Evolutionary conservation across 2,113 vertebrate species (phyloP).

Genomic region (Trogon surrucura): DNA sequence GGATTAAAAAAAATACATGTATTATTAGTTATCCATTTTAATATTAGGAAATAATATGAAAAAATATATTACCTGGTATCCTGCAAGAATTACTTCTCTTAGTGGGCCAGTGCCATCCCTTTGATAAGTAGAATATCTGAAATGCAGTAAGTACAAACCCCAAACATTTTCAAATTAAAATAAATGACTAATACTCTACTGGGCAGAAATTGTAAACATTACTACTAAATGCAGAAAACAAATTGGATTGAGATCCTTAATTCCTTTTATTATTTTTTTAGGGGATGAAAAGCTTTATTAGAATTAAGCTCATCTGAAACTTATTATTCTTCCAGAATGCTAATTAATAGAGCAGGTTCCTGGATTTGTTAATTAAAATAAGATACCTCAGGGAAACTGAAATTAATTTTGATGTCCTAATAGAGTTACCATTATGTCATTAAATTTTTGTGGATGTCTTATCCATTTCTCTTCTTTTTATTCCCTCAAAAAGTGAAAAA

Average conservation of each 20-base stretch:
- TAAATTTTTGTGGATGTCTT: constrained; percentile 68
- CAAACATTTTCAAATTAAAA: constrained; percentile 53
- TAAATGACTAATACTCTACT: not conserved
- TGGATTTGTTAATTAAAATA: constrained; percentile 81
- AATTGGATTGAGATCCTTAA: constrained; percentile 67
- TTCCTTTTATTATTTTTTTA: constrained; percentile 66
- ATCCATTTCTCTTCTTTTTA: not conserved
- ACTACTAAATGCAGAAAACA: constrained; percentile 53
- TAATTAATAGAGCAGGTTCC: constrained; percentile 77
- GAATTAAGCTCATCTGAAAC: constrained; percentile 72
- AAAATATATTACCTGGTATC: not conserved
- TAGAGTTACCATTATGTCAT: constrained; percentile 63
- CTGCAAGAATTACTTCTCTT: constrained; percentile 16
- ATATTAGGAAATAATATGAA: not conserved
- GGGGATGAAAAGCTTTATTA: constrained; percentile 71
- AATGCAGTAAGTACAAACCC: not conserved
- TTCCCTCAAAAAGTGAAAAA: constrained; percentile 15
- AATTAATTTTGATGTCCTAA: constrained; percentile 82
- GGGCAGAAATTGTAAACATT: constrained; percentile 26
- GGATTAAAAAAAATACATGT: not conserved
- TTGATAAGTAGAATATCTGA: constrained; percentile 5
- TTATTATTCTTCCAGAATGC: constrained; percentile 72
- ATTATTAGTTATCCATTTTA: not conserved
- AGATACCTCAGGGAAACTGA: constrained; percentile 73
- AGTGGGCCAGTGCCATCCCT: not conserved